phyloP scores from a whole-genome alignment of 2,797 vertebrate genomes.

The Eleutherodactylus coqui region DNA sequence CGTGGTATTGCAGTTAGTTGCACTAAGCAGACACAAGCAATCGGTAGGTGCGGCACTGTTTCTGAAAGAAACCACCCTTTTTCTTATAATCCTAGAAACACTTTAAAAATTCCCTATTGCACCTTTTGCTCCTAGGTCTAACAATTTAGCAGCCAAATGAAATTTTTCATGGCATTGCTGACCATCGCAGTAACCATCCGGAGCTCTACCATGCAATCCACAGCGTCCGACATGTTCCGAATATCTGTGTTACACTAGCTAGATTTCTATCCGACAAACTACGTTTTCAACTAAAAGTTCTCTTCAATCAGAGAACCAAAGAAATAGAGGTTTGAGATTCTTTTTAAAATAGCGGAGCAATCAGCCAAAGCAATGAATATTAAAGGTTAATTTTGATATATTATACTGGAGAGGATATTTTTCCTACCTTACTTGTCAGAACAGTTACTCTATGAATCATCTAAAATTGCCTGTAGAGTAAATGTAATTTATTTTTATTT shows the following conservation, averaged over 20 bases:
- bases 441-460: not conserved
- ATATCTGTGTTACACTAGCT: not conserved
- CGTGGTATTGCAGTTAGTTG: no score
- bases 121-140: no score
- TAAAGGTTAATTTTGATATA: slow-evolving; percentile 11
- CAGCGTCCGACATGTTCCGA: not conserved
- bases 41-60: no score
- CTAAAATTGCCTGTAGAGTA: not conserved
- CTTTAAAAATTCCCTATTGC: no score
- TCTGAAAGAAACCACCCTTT: no score
- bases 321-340: not conserved
- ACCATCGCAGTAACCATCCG: no score
- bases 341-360: not conserved
- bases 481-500: not conserved
- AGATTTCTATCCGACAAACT: not conserved
- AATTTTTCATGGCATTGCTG: no score
- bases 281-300: not conserved
- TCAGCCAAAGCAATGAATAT: not conserved
- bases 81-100: no score
- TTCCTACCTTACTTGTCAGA: not conserved
- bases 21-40: no score
- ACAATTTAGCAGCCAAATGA: no score
- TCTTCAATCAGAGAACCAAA: not conserved
- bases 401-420: not conserved
- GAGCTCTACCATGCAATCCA: not conserved